Base-by-base conservation (phyloP, 2,113 vertebrate species). In the Pogonocichla stellata region DNA sequence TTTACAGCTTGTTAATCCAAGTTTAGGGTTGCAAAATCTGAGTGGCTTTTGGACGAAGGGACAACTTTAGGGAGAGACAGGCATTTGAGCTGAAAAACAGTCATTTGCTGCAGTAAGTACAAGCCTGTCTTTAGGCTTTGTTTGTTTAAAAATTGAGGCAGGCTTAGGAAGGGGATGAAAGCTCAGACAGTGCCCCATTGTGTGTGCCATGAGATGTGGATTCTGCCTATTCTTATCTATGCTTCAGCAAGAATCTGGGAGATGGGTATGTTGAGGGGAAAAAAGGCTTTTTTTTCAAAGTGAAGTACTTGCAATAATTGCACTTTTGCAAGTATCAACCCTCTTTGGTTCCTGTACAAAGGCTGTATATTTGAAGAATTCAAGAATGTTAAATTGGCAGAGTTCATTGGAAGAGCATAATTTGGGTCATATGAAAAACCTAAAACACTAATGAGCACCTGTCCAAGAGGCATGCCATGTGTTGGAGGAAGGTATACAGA, bases 71-170 rank as follows among this genome's bases (percentile, higher is more conserved):
- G 34, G 79, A 85, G 51, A 62, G 60, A 65, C 19, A 61, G 47
- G 18, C 42, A 24, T 92, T 94, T 89, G 72, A 91, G 51, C 73
- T 78, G 51, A 28, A 78, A 84, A 80, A 42, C 62, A 65, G 6
- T 48, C 60, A 25, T 94, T 73, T 90, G 43, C 69, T 86, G 48
- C 73, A 93, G 1, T 56, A 71, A 80, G 66, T 71, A 62, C 53
- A 79, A 66, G 33, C 42, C 40, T 95, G 74, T 86, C 58, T 85
- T 90, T 78, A 70, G 69, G 65, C 86, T 93, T 95, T 86, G 48
- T 86, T 73, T 64, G 56, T 91, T 90, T 87, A 54, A 90, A 89
- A 90, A 48, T 5, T 51, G 80, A 80, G 48, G 71, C 48, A 90
- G 78, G 60, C 51, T 72, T 82, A 54, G 80, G 66, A 90, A 67